A percentile compares a stretch with the other conserved stretches of the same genome.
phyloP scores from a whole-genome alignment of 2,797 vertebrate genomes.

The Heterohyrax brucei region DNA sequence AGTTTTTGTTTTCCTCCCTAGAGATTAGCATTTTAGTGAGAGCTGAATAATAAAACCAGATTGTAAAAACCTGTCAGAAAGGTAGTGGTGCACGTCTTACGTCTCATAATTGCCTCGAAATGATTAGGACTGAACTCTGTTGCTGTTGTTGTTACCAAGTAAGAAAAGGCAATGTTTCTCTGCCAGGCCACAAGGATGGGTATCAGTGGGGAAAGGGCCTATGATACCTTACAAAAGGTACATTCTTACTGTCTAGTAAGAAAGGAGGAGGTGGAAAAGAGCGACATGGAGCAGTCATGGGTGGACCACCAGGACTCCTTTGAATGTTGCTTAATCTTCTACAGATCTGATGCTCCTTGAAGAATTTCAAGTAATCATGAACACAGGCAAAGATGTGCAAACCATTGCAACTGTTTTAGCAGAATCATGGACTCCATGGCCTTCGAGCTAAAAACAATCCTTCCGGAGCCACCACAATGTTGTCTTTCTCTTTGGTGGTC shows the following conservation, averaged over 20 bases:
- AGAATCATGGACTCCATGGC: background rate
- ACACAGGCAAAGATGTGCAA: background rate
- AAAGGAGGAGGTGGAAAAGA: background rate
- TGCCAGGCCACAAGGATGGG: background rate
- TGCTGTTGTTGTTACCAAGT: constrained; percentile 16
- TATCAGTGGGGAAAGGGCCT: constrained; percentile 24
- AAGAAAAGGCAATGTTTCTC: constrained; percentile 35
- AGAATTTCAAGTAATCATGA: background rate
- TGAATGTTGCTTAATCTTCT: background rate
- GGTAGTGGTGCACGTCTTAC: constrained; percentile 21
- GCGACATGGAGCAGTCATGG: background rate
- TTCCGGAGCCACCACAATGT: background rate
- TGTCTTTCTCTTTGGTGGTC: background rate
- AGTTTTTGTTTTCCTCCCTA: background rate
- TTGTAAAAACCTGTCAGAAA: constrained; percentile 66
- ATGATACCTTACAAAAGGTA: background rate
- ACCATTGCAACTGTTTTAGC: background rate
- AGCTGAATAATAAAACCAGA: constrained; percentile 62
- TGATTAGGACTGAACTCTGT: constrained; percentile 49
- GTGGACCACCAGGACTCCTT: background rate
- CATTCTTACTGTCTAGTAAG: constrained; percentile 17
- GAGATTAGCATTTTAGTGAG: constrained; percentile 74
- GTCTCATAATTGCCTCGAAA: constrained; percentile 60
- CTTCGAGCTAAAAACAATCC: background rate
- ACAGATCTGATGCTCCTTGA: background rate